phyloP scores from a whole-genome alignment of 2,797 vertebrate genomes.

The Platalea minor region DNA sequence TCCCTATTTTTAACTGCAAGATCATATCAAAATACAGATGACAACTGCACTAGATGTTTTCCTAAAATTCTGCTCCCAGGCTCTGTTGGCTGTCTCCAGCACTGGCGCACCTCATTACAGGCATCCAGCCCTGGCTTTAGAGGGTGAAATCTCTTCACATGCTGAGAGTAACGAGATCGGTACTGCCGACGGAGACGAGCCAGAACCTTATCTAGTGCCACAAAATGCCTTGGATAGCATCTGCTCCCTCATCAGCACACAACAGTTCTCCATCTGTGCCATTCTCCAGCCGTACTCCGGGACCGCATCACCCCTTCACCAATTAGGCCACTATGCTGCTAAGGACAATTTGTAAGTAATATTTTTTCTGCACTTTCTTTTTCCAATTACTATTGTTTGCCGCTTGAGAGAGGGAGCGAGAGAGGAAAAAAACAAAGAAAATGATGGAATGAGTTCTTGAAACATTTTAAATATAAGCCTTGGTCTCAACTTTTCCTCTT shows the following conservation, averaged over 20 bases:
- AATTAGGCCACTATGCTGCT: background rate
- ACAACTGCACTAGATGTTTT: background rate
- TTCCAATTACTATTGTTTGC: background rate
- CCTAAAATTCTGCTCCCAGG: background rate
- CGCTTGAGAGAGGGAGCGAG: background rate
- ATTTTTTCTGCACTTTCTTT: background rate
- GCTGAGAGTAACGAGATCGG: background rate
- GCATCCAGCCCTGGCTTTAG: background rate
- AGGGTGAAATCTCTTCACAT: background rate
- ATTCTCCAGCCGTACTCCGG: background rate
- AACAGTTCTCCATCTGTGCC: background rate
- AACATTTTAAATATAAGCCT: background rate
- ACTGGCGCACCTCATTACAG: background rate
- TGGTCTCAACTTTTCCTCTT: slow-evolving; percentile 21
- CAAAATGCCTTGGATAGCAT: slow-evolving; percentile 11
- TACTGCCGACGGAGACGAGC: background rate
- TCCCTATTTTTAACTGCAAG: background rate
- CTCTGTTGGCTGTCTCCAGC: background rate
- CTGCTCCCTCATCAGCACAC: background rate
- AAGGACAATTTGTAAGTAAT: slow-evolving; percentile 12
- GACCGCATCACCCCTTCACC: background rate
- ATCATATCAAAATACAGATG: background rate
- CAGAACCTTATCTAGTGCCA: background rate
- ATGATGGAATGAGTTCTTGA: background rate
- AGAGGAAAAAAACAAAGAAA: background rate